These are phyloP conservation scores for Brenthis ino DNA, from an alignment of 2,888 invertebrate species.

Conservation along the genomic window DNA sequence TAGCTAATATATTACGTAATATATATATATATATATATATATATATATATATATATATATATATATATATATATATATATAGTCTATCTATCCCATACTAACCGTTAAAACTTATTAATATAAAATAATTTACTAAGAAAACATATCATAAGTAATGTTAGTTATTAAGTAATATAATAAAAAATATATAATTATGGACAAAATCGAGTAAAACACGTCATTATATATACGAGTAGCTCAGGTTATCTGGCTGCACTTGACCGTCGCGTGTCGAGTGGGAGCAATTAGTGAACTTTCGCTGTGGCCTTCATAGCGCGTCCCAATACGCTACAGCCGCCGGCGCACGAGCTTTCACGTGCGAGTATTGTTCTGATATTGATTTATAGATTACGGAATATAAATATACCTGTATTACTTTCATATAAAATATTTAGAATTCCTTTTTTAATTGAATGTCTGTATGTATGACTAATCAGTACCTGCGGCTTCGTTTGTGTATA, in stretches of 20 bases:
- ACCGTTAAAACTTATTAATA: no score
- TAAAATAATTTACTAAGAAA: no score
- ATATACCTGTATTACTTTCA: background rate
- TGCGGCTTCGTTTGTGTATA: no score
- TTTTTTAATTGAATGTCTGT: background rate
- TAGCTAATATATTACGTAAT: no score
- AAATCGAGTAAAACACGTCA: background rate
- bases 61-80: no score
- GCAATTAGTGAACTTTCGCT: conserved; percentile 76
- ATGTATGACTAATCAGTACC: no score
- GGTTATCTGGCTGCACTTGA: conserved; percentile 32
- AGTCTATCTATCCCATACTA: no score
- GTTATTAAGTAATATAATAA: background rate
- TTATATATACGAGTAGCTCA: background rate
- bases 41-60: no score
- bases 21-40: no score
- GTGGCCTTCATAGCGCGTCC: conserved; percentile 64
- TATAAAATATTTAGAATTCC: background rate
- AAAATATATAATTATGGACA: background rate
- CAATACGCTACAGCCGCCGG: conserved; percentile 60
- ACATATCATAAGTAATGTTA: no score
- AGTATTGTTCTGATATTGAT: conserved; percentile 18
- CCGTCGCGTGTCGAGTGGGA: conserved; percentile 50
- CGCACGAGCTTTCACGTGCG: conserved; percentile 60
- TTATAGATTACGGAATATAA: background rate